Base-by-base conservation (phyloP, 2,113 vertebrate genomes). In the Vidua chalybeata region DNA sequence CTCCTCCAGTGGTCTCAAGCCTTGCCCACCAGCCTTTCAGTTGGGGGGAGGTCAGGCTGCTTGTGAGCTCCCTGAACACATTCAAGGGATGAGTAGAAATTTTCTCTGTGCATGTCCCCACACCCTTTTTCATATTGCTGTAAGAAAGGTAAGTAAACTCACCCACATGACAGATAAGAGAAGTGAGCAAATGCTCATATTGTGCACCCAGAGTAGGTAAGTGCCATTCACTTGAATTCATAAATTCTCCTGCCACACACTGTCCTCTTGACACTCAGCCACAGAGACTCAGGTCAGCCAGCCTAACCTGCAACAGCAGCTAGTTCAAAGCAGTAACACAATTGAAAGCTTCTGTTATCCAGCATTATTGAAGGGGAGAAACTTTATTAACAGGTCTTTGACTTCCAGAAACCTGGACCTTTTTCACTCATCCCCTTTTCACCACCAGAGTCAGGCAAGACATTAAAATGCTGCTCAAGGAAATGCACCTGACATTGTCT, bases 201-300 rank as follows among this genome's bases (percentile, higher is more conserved):
- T 0, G 0, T 24, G 51, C 52, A 49, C 51, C 16, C 24, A 22
- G 24, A 48, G n/a, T 1, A 58, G 19, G 19, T 10, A 54, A 84
- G 48, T 1, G 4, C 30, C 41, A 45, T 69, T 84, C 66, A 74
- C 37, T 9, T 27, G 37, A 49, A 52, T 13, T 49, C 55, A 15
- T 17, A 61, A 69, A 62, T 21, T 43, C 67, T 68, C 13, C 59
- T n/a, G 48, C 55, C 37, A 15, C 14, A 9, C 7, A 3, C 39
- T 31, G 22, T 58, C 30, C 37, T 64, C 35, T 46, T 68, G 63
- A 15, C 7, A 54, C 26, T 54, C 22, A 61, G 21, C 28, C 43
- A 30, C 37, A 62, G 30, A 67, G 28, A 49, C 33, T 20, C 15
- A 16, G 27, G 20, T 6, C 49, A 64, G 6, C 6, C 11, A 55